A percentile compares a stretch with the other conserved stretches of the same genome.
phyloP scores from a whole-genome alignment of 2,113 vertebrate species.

The Balaenoptera acutorostrata region DNA sequence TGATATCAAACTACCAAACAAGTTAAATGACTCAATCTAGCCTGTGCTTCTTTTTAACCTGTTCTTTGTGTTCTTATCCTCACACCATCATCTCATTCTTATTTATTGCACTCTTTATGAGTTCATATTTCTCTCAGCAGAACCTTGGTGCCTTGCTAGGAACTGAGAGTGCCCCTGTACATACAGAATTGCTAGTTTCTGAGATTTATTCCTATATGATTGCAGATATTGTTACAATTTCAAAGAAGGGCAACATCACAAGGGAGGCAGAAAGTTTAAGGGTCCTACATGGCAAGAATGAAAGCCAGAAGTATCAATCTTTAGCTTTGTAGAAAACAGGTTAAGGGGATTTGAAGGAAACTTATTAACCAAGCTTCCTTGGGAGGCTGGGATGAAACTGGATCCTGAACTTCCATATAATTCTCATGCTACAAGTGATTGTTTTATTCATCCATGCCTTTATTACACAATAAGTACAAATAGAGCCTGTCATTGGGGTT shows the following conservation, averaged over 20 bases:
- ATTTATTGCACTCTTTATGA: not conserved
- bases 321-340: not conserved
- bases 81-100: not conserved
- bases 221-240: not conserved
- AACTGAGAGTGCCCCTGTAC: not conserved
- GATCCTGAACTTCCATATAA: not conserved
- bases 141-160: not conserved
- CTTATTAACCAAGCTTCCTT: not conserved
- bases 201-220: not conserved
- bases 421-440: not conserved
- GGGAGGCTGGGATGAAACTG: not conserved
- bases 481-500: not conserved
- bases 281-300: not conserved
- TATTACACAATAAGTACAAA: constrained; percentile 1
- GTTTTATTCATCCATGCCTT: not conserved
- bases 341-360: not conserved
- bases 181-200: not conserved
- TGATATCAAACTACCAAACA: not conserved
- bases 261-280: not conserved
- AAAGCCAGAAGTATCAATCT: not conserved
- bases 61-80: not conserved
- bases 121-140: not conserved
- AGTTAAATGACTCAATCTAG: not conserved
- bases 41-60: not conserved
- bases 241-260: not conserved